These are phyloP conservation scores for Ictidomys tridecemlineatus DNA, from an alignment of 2,113 vertebrate genomes.

Conservation along the genomic window DNA sequence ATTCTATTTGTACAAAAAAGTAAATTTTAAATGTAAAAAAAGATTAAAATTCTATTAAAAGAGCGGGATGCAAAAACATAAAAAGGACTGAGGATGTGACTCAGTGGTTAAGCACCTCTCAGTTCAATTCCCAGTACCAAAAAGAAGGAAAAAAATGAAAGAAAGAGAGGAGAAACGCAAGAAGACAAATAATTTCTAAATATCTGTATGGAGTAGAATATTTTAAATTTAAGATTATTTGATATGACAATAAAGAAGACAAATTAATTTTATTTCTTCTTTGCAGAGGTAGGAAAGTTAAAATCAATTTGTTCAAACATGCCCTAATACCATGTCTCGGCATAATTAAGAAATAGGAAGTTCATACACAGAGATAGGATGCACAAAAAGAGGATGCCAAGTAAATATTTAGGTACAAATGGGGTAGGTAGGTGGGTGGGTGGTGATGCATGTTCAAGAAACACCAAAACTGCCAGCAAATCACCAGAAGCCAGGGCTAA, in stretches of 20 bases:
- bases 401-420: not conserved
- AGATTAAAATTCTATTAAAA: not conserved
- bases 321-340: not conserved
- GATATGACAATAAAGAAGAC: not conserved
- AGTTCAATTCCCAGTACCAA: too few relatives aligned
- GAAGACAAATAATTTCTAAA: not conserved
- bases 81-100: too few relatives aligned
- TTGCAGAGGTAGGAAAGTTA: not conserved
- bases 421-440: rapidly evolving
- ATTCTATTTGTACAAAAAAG: not conserved
- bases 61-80: not conserved
- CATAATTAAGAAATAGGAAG: not conserved
- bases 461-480: not conserved
- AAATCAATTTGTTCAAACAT: not conserved
- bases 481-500: not conserved
- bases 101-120: too few relatives aligned
- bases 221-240: not conserved
- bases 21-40: slow-evolving; percentile 17
- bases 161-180: not conserved
- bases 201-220: not conserved
- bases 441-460: not conserved
- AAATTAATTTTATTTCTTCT: not conserved
- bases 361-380: not conserved
- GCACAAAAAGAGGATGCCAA: rapidly evolving
- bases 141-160: too few relatives aligned